Conservation (phyloP, 2,113 vertebrate species). For the Charina bottae region DNA sequence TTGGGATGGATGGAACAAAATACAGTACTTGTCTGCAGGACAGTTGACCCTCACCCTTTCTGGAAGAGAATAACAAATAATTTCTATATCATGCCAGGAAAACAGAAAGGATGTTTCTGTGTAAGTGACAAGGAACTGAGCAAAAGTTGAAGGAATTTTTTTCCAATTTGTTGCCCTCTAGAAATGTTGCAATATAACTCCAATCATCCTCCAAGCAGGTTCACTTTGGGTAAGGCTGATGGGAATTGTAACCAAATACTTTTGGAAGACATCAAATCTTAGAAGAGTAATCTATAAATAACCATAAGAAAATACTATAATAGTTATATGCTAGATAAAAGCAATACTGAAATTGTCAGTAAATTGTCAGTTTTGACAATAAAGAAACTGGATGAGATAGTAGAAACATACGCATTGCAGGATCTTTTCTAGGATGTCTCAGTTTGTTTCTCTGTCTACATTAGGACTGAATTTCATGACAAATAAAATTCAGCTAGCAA, state of each 20-base stretch:
- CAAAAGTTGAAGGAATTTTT: neutral
- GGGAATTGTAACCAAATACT: neutral
- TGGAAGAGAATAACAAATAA: neutral
- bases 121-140: neutral
- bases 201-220: neutral
- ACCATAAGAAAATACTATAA: neutral
- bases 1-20: neutral
- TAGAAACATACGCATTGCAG: neutral
- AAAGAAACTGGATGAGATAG: neutral
- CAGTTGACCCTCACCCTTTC: neutral
- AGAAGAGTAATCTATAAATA: neutral
- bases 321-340: neutral
- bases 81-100: neutral
- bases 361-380: neutral
- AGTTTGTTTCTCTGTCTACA: accelerated
- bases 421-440: neutral
- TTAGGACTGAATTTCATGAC: neutral
- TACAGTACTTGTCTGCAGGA: neutral
- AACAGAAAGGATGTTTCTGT: neutral
- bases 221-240: neutral
- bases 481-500: neutral
- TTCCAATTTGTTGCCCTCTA: neutral
- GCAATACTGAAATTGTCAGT: neutral
- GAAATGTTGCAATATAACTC: neutral
- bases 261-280: neutral